Percentiles rank a stretch among this genome's conserved stretches.
Evolutionary conservation across 1,140 invertebrate genomes (phyloP).

Genomic region (Ostrea denselamellosa): DNA sequence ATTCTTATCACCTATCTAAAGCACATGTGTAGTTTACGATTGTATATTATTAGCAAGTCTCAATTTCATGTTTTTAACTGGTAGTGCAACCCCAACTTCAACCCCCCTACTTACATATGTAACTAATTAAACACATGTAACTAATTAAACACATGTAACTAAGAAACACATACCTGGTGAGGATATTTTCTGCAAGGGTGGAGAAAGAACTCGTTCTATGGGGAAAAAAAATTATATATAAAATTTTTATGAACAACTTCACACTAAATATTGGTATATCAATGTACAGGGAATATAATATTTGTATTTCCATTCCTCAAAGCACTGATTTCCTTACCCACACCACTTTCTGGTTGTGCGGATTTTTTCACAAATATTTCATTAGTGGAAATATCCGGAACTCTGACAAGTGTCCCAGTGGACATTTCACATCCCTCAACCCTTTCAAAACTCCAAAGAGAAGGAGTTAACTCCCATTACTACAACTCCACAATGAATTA

Average conservation of each 20-base stretch:
- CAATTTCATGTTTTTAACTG: too few relatives aligned
- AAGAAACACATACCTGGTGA: slow-evolving; percentile 44
- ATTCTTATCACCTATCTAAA: too few relatives aligned
- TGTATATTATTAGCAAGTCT: too few relatives aligned
- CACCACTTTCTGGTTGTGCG: not conserved
- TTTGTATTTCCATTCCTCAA: not conserved
- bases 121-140: too few relatives aligned
- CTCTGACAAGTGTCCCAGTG: slow-evolving; percentile 5
- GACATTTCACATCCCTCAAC: not conserved
- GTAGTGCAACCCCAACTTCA: too few relatives aligned
- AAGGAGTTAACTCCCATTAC: not conserved
- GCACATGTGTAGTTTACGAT: too few relatives aligned
- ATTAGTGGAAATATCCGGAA: slow-evolving; percentile 25
- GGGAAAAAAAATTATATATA: not conserved
- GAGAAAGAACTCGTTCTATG: slow-evolving; percentile 50
- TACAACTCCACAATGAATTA: not conserved
- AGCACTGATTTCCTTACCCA: not conserved
- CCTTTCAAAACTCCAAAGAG: not conserved
- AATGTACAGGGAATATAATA: not conserved
- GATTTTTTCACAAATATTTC: slow-evolving; percentile 13
- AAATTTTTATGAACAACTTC: not conserved
- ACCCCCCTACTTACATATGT: too few relatives aligned
- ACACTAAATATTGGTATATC: not conserved
- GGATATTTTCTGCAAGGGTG: slow-evolving; percentile 50
- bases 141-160: not conserved